phyloP scores from a whole-genome alignment of 1,140 invertebrate species.

The Delia radicum region DNA sequence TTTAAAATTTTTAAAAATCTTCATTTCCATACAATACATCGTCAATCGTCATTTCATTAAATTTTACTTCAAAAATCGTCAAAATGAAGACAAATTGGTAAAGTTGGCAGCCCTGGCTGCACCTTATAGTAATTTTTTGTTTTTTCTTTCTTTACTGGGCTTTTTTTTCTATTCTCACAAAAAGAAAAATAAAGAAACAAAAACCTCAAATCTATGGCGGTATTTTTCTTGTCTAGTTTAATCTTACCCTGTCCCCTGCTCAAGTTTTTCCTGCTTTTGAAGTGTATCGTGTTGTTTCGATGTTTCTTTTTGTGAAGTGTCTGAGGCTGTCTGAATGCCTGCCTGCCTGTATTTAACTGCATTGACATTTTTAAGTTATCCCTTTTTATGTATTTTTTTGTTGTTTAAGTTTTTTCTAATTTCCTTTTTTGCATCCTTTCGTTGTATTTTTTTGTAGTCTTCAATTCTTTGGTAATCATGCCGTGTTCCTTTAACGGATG shows the following conservation, averaged over 20 bases:
- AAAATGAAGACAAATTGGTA: no score
- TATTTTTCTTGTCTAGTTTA: neutral
- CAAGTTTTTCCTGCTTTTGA: neutral
- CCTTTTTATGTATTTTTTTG: neutral
- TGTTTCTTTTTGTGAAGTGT: no score
- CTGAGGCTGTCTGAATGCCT: no score
- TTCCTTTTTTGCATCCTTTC: neutral
- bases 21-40: no score
- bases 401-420: neutral
- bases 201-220: conserved; percentile 5
- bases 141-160: no score
- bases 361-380: neutral
- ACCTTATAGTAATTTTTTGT: no score
- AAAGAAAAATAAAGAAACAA: neutral
- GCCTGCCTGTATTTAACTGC: neutral
- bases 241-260: neutral
- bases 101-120: no score
- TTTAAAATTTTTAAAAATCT: no score
- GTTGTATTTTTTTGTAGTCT: neutral
- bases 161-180: neutral
- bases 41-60: no score
- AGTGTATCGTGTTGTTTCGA: no score
- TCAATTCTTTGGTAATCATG: neutral
- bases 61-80: no score
- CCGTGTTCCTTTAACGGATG: neutral